Conservation (phyloP, 1,140 invertebrate species). For the Oedothorax gibbosus region DNA sequence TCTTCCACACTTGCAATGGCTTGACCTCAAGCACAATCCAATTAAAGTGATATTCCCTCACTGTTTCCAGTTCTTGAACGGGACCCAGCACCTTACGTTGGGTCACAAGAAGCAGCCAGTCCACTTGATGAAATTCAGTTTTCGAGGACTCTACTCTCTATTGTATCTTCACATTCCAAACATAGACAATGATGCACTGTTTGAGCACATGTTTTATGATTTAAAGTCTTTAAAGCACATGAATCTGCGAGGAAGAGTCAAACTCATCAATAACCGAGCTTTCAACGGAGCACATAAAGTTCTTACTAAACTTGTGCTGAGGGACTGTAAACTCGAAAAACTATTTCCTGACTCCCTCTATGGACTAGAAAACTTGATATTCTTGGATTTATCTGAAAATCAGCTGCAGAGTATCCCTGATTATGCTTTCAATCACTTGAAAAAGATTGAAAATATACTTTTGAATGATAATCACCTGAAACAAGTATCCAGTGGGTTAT, state of each 20-base stretch:
- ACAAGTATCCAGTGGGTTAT: constrained; percentile 73
- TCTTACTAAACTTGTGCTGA: constrained; percentile 74
- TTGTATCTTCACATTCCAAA: constrained; percentile 73
- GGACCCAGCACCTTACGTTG: constrained; percentile 74
- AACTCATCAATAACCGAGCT: constrained; percentile 76
- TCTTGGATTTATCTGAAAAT: constrained; percentile 77
- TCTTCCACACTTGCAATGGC: constrained; percentile 74
- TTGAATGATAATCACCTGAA: constrained; percentile 75
- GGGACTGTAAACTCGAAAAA: constrained; percentile 74
- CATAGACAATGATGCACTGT: constrained; percentile 72
- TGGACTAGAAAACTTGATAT: constrained; percentile 73
- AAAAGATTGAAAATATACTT: constrained; percentile 74
- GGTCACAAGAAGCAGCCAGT: constrained; percentile 71
- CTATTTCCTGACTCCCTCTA: constrained; percentile 79
- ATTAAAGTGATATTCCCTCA: constrained; percentile 76
- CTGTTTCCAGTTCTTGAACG: constrained; percentile 79
- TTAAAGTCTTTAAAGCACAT: constrained; percentile 72
- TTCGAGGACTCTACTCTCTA: constrained; percentile 74
- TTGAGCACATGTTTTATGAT: constrained; percentile 75
- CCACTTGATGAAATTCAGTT: constrained; percentile 74
- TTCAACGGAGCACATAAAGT: constrained; percentile 73
- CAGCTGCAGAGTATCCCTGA: constrained; percentile 73
- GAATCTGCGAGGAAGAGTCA: constrained; percentile 73
- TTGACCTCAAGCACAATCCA: constrained; percentile 77
- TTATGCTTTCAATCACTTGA: constrained; percentile 75